These are phyloP conservation scores for Apogon hyalosoma DNA, from an alignment of 2,797 vertebrate genomes.

Conservation along the genomic window DNA sequence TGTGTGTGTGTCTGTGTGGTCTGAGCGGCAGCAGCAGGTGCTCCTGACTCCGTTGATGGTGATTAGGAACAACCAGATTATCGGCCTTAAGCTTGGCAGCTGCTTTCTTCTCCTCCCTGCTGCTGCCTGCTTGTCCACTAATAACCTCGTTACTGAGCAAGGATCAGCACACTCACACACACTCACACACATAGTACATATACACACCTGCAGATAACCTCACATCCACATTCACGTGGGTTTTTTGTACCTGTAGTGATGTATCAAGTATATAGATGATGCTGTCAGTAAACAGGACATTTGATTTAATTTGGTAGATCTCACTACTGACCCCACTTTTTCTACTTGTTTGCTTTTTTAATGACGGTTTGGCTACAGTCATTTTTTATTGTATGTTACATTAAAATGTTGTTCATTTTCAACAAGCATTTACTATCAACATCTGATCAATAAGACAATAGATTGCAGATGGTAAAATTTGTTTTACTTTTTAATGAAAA, in stretches of 20 bases:
- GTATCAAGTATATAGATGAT: too few species aligned
- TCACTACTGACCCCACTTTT: too few species aligned
- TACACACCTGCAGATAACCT: conserved; percentile 22
- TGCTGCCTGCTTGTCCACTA: conserved; percentile 70
- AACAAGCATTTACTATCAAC: too few species aligned
- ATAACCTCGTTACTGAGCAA: conserved; percentile 76
- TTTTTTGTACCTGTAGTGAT: neutral
- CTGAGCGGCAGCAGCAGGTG: conserved; percentile 75
- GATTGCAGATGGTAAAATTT: too few species aligned
- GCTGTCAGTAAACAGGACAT: too few species aligned
- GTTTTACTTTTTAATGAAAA: too few species aligned
- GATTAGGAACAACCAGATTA: conserved; percentile 84
- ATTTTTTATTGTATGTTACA: too few species aligned
- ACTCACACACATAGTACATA: conserved; percentile 28
- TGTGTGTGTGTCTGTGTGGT: conserved; percentile 38
- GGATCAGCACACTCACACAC: conserved; percentile 58
- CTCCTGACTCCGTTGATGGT: conserved; percentile 78
- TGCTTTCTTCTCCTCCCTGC: conserved; percentile 77
- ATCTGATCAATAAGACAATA: too few species aligned
- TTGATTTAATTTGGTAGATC: too few species aligned
- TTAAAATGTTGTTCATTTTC: too few species aligned
- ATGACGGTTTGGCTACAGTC: too few species aligned
- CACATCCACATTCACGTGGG: neutral
- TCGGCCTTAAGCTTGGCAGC: conserved; percentile 72
- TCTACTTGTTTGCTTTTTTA: too few species aligned